A percentile compares a stretch with the other conserved stretches of the same genome.
Conservation (phyloP, 2,113 vertebrate genomes). For the Cheirogaleus medius region DNA sequence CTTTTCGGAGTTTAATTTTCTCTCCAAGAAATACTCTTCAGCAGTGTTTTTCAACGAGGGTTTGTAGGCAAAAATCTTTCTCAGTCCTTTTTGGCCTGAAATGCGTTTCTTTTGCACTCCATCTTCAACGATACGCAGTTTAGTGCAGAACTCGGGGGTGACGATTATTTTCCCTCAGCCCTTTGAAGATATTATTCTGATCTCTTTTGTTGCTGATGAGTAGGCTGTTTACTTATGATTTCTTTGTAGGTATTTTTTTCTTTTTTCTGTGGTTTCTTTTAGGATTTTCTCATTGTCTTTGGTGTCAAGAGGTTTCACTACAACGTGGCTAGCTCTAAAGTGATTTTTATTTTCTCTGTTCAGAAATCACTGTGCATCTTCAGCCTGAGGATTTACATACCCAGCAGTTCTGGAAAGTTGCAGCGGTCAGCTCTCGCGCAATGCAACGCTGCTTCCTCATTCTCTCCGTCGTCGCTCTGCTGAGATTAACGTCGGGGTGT, state of each 20-base stretch:
- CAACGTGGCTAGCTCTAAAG: not conserved
- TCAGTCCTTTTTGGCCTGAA: not conserved
- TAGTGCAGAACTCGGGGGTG: not conserved
- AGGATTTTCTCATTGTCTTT: constrained; percentile 47
- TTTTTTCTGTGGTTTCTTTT: constrained; percentile 61
- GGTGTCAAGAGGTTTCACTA: constrained; percentile 24
- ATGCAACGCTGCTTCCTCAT: not conserved
- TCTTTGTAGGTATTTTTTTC: constrained; percentile 41
- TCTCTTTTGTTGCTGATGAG: not conserved
- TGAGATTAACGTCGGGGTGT: not conserved
- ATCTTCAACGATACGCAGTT: not conserved
- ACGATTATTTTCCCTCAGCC: not conserved
- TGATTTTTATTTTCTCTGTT: not conserved
- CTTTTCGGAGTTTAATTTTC: not conserved
- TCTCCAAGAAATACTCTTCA: not conserved
- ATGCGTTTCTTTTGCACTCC: not conserved
- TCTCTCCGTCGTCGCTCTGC: not conserved
- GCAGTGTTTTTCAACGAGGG: not conserved
- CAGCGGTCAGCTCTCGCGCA: not conserved
- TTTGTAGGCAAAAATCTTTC: not conserved
- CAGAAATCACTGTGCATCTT: not conserved
- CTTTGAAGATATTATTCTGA: not conserved
- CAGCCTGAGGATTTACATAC: not conserved
- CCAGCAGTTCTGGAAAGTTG: not conserved
- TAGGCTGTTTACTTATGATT: not conserved